phyloP scores from a whole-genome alignment of 2,797 vertebrate genomes.

The Phrynocephalus guinanensis region DNA sequence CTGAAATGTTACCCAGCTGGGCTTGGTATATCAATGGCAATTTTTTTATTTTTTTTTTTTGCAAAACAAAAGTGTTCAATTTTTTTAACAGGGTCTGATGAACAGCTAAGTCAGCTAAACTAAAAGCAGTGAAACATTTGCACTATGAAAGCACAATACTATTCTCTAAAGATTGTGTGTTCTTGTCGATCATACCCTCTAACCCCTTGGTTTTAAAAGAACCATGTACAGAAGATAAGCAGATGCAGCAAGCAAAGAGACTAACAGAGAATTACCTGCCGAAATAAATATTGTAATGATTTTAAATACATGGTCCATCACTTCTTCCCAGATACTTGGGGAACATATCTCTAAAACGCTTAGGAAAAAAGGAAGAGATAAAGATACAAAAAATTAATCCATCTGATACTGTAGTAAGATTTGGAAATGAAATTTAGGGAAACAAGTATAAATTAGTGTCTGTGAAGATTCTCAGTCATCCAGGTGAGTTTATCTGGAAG shows the following conservation, averaged over 20 bases:
- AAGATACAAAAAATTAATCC: background rate
- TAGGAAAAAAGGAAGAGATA: background rate
- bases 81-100: background rate
- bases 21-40: too few species aligned
- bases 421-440: background rate
- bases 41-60: too few species aligned
- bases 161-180: background rate
- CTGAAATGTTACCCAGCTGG: too few species aligned
- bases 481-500: too few species aligned
- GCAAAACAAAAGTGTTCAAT: too few species aligned
- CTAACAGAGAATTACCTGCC: too few species aligned
- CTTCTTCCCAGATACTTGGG: background rate
- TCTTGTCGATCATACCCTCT: background rate
- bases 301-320: background rate
- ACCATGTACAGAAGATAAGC: background rate
- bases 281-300: background rate
- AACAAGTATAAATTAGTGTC: background rate
- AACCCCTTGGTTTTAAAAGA: background rate
- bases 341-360: background rate
- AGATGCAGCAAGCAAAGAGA: background rate
- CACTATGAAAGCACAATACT: background rate
- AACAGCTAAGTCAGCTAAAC: background rate
- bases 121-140: background rate
- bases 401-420: background rate
- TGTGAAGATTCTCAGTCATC: too few species aligned